These are phyloP conservation scores for Parauchenoglanis ngamensis DNA, from an alignment of 2,797 vertebrate species.

Conservation along the genomic window DNA sequence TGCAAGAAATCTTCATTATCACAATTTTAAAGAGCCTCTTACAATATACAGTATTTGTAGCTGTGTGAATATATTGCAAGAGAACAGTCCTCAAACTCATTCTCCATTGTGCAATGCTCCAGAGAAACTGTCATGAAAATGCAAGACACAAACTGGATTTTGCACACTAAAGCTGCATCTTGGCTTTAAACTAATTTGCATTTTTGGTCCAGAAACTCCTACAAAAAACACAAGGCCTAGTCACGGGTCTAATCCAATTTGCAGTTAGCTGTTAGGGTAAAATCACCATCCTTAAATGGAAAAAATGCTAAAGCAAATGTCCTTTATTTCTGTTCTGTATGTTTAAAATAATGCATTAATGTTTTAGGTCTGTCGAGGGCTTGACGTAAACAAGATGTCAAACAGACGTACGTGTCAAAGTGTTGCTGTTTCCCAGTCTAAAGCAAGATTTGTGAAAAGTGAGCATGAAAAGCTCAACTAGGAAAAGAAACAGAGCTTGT, in stretches of 20 bases:
- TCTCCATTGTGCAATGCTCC: background rate
- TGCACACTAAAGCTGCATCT: background rate
- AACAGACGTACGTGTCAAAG: constrained; percentile 17
- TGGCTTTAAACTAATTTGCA: constrained; percentile 11
- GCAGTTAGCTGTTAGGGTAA: background rate
- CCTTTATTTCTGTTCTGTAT: background rate
- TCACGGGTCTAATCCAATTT: background rate
- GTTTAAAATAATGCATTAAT: background rate
- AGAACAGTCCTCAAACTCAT: background rate
- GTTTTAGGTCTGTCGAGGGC: background rate
- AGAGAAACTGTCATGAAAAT: background rate
- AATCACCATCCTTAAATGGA: background rate
- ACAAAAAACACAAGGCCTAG: background rate
- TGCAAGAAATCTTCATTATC: background rate
- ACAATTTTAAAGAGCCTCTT: background rate
- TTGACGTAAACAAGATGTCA: background rate
- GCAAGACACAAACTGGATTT: background rate
- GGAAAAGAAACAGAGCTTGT: background rate
- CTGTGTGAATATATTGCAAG: background rate
- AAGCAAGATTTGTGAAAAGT: background rate
- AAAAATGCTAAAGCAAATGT: background rate
- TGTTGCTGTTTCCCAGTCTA: background rate
- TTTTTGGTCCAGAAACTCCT: background rate
- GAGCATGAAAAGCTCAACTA: background rate
- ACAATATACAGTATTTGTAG: background rate